Evolutionary conservation across 37 sponge, comb jelly and placozoan species (phyloP).

Genomic region (Tethya wilhelma): DNA sequence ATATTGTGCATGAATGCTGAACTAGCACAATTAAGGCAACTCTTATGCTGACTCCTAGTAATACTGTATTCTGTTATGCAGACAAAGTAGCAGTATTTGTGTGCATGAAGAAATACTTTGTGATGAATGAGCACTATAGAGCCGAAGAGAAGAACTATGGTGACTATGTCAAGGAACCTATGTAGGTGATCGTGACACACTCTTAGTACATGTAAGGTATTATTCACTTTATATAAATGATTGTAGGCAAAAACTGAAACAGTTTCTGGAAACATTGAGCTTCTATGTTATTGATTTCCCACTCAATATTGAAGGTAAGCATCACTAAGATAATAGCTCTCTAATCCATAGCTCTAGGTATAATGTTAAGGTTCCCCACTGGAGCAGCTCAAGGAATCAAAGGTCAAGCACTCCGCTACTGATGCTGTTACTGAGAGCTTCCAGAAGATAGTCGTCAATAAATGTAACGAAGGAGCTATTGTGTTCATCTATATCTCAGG

Average conservation of each 20-base stretch:
- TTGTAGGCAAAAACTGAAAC: constrained; percentile 13
- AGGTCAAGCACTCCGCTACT: not conserved
- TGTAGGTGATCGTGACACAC: too few relatives aligned
- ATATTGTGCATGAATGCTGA: too few relatives aligned
- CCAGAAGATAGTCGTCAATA: not conserved
- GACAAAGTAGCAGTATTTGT: constrained; percentile 2
- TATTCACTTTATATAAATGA: not conserved
- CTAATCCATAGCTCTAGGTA: too few relatives aligned
- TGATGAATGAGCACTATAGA: constrained; percentile 9
- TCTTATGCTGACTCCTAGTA: too few relatives aligned
- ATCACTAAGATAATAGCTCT: too few relatives aligned
- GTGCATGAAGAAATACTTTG: constrained; percentile 13
- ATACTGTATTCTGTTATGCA: too few relatives aligned
- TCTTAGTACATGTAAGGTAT: not conserved
- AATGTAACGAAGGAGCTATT: constrained; percentile 20
- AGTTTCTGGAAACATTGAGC: not conserved
- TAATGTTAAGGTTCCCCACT: too few relatives aligned
- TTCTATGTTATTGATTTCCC: constrained; percentile 7
- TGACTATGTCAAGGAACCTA: not conserved
- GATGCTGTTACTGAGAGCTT: not conserved
- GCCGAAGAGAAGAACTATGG: not conserved
- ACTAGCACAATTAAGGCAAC: too few relatives aligned
- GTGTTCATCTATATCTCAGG: constrained; percentile 39
- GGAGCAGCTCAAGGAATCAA: not conserved
- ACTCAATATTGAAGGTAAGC: too few relatives aligned